phyloP scores from a whole-genome alignment of 2,113 vertebrate species.

The Patagioenas fasciata region DNA sequence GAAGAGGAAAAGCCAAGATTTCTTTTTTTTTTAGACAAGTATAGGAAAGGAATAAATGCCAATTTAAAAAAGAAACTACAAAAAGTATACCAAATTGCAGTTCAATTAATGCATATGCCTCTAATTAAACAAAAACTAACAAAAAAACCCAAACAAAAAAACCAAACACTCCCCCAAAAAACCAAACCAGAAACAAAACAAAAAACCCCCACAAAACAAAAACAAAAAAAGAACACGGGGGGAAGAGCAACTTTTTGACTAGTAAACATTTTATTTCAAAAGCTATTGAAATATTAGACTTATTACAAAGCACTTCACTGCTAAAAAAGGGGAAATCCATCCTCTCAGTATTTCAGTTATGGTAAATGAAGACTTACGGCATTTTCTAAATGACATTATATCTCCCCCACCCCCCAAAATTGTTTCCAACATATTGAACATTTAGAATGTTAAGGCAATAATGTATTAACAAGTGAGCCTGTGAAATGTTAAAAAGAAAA shows the following conservation, averaged over 20 bases:
- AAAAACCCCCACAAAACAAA: too few relatives aligned
- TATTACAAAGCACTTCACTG: background rate
- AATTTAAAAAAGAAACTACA: background rate
- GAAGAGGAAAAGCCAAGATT: background rate
- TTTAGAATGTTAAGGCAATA: background rate
- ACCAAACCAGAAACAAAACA: too few relatives aligned
- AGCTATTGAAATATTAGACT: background rate
- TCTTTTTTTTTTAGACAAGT: background rate
- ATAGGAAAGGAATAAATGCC: background rate
- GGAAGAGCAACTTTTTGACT: background rate
- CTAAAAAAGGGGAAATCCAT: background rate
- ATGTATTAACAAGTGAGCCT: background rate
- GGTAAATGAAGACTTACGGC: background rate
- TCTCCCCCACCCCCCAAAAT: background rate
- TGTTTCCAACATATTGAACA: background rate
- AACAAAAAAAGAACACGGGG: accelerated
- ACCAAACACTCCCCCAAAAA: too few relatives aligned
- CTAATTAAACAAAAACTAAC: background rate
- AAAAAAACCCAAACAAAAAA: too few relatives aligned
- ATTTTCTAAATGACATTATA: background rate
- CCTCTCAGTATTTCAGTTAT: background rate
- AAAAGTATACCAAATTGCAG: background rate
- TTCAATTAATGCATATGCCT: background rate
- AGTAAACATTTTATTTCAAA: background rate
- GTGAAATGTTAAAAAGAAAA: background rate